Evolutionary conservation across 2,797 vertebrate genomes (phyloP).

Genomic region (Heteromormyrus szaboi): DNA sequence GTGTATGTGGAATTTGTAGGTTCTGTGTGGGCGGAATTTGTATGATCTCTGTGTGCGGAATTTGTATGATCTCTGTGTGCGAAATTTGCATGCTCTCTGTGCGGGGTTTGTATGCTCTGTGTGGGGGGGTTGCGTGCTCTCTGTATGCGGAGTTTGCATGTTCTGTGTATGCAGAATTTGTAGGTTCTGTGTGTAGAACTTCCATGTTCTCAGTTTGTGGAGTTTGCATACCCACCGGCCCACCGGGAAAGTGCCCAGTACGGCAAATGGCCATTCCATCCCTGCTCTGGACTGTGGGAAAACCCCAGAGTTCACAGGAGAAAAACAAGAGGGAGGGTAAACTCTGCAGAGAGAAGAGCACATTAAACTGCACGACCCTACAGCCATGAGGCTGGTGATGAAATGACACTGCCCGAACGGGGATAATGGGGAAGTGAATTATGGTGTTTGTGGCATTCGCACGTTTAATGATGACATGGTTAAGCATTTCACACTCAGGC

Average conservation of each 20-base stretch:
- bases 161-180: not conserved
- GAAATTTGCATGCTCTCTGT: not conserved
- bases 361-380: not conserved
- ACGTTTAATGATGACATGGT: not conserved
- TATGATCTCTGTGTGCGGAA: not conserved
- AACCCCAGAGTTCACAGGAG: not conserved
- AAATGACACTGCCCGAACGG: not conserved
- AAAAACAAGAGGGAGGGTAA: not conserved
- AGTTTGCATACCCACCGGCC: not conserved
- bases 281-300: not conserved
- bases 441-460: not conserved
- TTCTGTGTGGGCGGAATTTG: not conserved
- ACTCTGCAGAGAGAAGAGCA: not conserved
- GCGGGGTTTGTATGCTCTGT: too few relatives aligned
- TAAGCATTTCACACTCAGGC: not conserved
- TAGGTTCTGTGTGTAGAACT: not conserved
- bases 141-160: not conserved
- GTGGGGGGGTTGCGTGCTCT: not conserved
- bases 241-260: not conserved
- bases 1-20: not conserved
- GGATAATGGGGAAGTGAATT: not conserved
- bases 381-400: not conserved
- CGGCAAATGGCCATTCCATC: not conserved
- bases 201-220: not conserved
- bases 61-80: not conserved